Conservation (phyloP, 2,113 vertebrate species). For the Halichoeres trimaculatus region DNA sequence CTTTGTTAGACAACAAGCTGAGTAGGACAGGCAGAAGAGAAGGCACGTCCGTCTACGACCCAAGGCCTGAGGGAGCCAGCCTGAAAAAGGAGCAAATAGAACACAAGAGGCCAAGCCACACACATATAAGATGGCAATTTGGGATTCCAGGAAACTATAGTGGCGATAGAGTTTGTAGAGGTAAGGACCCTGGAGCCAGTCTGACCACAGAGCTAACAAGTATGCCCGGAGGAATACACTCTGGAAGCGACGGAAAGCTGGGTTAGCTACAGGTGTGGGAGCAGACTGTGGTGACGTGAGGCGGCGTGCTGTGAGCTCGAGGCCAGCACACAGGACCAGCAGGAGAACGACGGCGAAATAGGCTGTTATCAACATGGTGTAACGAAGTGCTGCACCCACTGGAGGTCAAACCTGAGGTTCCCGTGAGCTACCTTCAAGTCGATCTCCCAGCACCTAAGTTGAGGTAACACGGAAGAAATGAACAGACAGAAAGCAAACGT, state of each 20-base stretch:
- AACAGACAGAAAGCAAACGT: not conserved
- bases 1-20: slow-evolving; percentile 90
- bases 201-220: slow-evolving; percentile 90
- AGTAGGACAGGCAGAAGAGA: slow-evolving; percentile 90
- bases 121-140: slow-evolving; percentile 94
- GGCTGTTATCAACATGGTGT: slow-evolving; percentile 88
- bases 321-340: slow-evolving; percentile 82
- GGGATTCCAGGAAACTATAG: slow-evolving; percentile 93
- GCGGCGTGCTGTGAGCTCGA: slow-evolving; percentile 88
- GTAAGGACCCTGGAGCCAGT: slow-evolving; percentile 95
- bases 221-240: slow-evolving; percentile 88
- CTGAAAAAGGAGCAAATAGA: slow-evolving; percentile 88
- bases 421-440: not conserved
- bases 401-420: slow-evolving; percentile 41
- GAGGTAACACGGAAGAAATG: not conserved
- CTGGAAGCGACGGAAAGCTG: slow-evolving; percentile 89
- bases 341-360: slow-evolving; percentile 87
- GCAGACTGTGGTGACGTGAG: slow-evolving; percentile 72
- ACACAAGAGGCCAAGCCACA: slow-evolving; percentile 91
- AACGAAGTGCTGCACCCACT: slow-evolving; percentile 2
- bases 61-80: slow-evolving; percentile 86
- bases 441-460: slow-evolving; percentile 49
- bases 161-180: slow-evolving; percentile 95
- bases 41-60: slow-evolving; percentile 90
- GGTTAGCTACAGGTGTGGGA: slow-evolving; percentile 83